Base-by-base conservation (phyloP, 2,888 invertebrate species). In the Fabriciana adippe region DNA sequence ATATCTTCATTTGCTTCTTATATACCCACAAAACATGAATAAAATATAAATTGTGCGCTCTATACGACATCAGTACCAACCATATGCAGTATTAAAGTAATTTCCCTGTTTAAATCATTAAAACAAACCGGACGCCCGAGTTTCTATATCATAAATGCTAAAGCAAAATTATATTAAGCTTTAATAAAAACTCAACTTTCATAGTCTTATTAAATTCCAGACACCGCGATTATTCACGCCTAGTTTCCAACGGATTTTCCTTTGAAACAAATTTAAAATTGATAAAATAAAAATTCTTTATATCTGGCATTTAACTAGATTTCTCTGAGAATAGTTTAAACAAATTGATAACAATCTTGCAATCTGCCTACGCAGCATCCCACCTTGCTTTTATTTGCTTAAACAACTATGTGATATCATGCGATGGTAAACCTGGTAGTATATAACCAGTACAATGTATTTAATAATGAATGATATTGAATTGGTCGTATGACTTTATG, bases 371-470 rank as follows among this genome's bases (percentile, higher is more conserved):
- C 72, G 50, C 65, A 64, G 47, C 60, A 35, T 15, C 72, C 70
- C 72, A 70, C 72, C 63, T 67, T 48, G 59, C 55, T 65, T 67
- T 72, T 72, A 72, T 67, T 69, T 66, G 69, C 64, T 70, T 56
- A 53, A 56, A 70, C 63, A 67, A 72, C 67, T 64, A 51, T 67
- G 69, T 66, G 63, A 67, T 70, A 70, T 70, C 72, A 72, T 66
- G 64, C 67, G 53, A 68, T 72, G 63, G 60, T 60, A 65, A 67
- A 72, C 66, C 55, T 69, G 47, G 26, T 35, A 59, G 8, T 18
- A 21, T 47, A 60, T 35, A 51, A 2, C n/a, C 50, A 51, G n/a
- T 51, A 50, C n/a, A 51, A 51, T 41, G 35, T 41, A 41, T 3
- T 41, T 35, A 11, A 35, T 35, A 1, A 35, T 35, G 35, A 41